phyloP scores from a whole-genome alignment of 1,140 invertebrate species.

The Bombus fervidus region DNA sequence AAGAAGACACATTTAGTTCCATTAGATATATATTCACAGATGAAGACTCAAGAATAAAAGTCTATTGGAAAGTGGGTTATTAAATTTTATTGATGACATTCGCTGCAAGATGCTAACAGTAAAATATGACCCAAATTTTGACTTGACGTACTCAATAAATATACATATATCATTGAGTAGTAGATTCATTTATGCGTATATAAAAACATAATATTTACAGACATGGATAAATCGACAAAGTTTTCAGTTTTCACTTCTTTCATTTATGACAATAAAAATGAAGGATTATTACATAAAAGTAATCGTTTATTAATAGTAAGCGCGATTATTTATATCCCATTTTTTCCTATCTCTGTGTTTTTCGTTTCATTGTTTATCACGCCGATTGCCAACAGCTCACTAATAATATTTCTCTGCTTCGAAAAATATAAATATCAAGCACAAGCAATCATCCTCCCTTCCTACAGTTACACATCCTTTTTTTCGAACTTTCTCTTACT shows the following conservation, averaged over 20 bases:
- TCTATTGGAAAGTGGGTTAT: slow-evolving; percentile 74
- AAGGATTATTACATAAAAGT: slow-evolving; percentile 69
- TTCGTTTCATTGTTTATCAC: slow-evolving; percentile 52
- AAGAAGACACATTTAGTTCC: slow-evolving; percentile 32
- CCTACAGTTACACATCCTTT: slow-evolving; percentile 22
- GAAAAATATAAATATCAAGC: slow-evolving; percentile 82
- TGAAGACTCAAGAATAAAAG: slow-evolving; percentile 58
- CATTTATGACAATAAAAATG: slow-evolving; percentile 65
- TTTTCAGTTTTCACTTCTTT: slow-evolving; percentile 30
- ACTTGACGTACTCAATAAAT: slow-evolving; percentile 78
- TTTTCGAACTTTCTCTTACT: slow-evolving; percentile 41
- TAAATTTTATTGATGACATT: slow-evolving; percentile 80
- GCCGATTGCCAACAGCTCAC: slow-evolving; percentile 62
- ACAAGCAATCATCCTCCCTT: slow-evolving; percentile 71
- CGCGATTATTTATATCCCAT: slow-evolving; percentile 64
- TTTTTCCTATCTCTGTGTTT: slow-evolving; percentile 44
- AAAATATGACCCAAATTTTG: slow-evolving; percentile 79
- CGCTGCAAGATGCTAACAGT: slow-evolving; percentile 78
- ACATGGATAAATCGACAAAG: slow-evolving; percentile 76
- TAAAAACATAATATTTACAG: slow-evolving; percentile 83
- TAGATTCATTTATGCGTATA: slow-evolving; percentile 77
- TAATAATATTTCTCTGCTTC: slow-evolving; percentile 70
- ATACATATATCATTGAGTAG: slow-evolving; percentile 79
- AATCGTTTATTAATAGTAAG: slow-evolving; percentile 75
- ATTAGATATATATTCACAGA: slow-evolving; percentile 41